These are phyloP conservation scores for Sapajus apella DNA, from an alignment of 2,113 vertebrate genomes.

Conservation along the genomic window DNA sequence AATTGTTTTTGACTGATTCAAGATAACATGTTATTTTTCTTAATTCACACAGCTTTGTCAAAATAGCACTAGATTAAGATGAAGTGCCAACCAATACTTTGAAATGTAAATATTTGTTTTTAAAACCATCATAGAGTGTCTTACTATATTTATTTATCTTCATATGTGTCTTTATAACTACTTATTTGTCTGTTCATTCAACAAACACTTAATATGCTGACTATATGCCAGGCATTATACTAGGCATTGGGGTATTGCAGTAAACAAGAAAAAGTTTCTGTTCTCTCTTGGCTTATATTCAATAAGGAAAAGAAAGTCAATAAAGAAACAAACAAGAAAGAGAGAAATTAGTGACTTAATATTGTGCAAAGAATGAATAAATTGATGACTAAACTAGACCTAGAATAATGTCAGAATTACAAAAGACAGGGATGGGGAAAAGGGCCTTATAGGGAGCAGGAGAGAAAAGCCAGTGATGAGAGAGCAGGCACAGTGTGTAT, in stretches of 20 bases:
- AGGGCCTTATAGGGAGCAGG: background rate
- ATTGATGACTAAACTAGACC: background rate
- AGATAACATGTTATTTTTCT: background rate
- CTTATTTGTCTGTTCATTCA: background rate
- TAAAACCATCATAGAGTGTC: background rate
- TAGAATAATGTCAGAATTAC: background rate
- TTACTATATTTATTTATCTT: constrained; percentile 4
- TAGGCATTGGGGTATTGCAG: background rate
- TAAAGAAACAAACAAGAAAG: background rate
- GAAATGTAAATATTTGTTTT: constrained; percentile 46
- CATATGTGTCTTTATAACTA: background rate
- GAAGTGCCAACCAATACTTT: background rate
- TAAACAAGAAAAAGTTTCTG: background rate
- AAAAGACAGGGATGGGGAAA: background rate
- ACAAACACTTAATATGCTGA: background rate
- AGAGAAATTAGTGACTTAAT: background rate
- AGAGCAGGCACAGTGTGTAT: fast-evolving
- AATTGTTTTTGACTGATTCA: constrained; percentile 68
- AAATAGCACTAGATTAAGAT: constrained; percentile 50
- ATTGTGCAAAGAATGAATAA: background rate
- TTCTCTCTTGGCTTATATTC: background rate
- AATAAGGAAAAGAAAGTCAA: background rate
- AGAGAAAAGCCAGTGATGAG: background rate
- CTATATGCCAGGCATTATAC: background rate
- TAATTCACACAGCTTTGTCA: constrained; percentile 60